Evolutionary conservation across 1,140 invertebrate genomes (phyloP), one percentile per base, ranked within the genome.

Genomic region (Zaprionus africanus): DNA sequence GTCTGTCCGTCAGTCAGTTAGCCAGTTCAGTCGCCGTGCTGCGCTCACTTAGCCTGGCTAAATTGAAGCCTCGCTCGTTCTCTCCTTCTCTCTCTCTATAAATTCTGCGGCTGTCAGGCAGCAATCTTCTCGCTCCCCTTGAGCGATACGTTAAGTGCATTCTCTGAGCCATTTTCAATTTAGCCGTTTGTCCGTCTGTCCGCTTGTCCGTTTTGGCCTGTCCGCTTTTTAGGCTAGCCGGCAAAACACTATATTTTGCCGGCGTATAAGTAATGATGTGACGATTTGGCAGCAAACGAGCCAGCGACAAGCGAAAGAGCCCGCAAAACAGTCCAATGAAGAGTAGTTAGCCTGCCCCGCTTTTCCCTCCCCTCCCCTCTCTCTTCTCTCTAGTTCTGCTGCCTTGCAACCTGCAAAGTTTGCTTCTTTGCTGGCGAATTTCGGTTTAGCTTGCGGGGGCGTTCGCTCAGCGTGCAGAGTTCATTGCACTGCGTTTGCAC

Each of bases 261-360:
- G 66, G 66, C 79, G 78, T 84, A 88, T 88, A 88, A 88, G 84
- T 88, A 88, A 88, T 88, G 84, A 88, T 88, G 84, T 88, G 84
- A 88, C 85, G 84, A 88, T 88, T 88, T 88, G 84, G 85, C 81
- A 76, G 83, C 51, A 49, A 70, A 77, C 68, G 72, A 84, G 74
- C 63, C 72, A 76, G 46, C 51, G 73, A 65, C 72, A 69, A 79
- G 73, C 76, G 19, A 69, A 69, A 76, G 22, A 22, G 58, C 51
- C 65, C n/a, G 60, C 66, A 67, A 58, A 58, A 70, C 41, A 15
- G 58, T 17, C 24, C 13, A 13, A 54, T 34, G 24, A 17, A 17
- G 17, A 28, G 26, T 56, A 56, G 53, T 22, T 22, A 51, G 19
- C 13, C 6, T 43, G 2, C 19, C 19, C 19, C n/a, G n/a, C n/a